phyloP scores from a whole-genome alignment of 2,797 vertebrate genomes.

The Syngnathus acus region DNA sequence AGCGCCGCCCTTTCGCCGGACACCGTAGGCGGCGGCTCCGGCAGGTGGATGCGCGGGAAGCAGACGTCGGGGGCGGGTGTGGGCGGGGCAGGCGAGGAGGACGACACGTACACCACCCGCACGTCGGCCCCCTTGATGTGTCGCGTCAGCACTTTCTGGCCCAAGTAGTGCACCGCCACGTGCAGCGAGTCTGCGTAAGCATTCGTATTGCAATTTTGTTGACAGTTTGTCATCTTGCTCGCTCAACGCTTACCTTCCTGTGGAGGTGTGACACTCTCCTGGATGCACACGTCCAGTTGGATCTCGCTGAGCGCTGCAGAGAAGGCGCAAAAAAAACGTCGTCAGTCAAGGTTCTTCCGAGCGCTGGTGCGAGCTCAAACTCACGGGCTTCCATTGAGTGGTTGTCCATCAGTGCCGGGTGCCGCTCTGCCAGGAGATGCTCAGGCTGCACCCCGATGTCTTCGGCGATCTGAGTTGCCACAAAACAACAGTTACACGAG shows the following conservation, averaged over 20 bases:
- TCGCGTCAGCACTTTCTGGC: conserved; percentile 55
- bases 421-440: conserved; percentile 1
- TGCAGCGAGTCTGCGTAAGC: conserved; percentile 63
- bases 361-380: conserved; percentile 18
- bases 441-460: no score
- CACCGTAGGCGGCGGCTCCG: conserved; percentile 60
- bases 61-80: conserved; percentile 8
- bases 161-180: conserved; percentile 70
- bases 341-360: background rate
- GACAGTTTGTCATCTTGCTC: background rate
- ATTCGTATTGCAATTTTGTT: background rate
- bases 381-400: conserved; percentile 1
- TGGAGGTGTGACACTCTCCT: conserved; percentile 49
- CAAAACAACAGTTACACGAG: background rate
- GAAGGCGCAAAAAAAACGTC: background rate
- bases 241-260: conserved; percentile 33
- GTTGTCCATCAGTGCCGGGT: conserved; percentile 5
- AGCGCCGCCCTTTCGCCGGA: conserved; percentile 47
- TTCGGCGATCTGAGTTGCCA: background rate
- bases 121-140: conserved; percentile 64
- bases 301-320: conserved; percentile 46
- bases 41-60: conserved; percentile 61
- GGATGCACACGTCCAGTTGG: conserved; percentile 61
- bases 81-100: conserved; percentile 46
- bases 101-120: conserved; percentile 58